Evolutionary conservation across 2,113 vertebrate species (phyloP).

Genomic region (Sander lucioperca): DNA sequence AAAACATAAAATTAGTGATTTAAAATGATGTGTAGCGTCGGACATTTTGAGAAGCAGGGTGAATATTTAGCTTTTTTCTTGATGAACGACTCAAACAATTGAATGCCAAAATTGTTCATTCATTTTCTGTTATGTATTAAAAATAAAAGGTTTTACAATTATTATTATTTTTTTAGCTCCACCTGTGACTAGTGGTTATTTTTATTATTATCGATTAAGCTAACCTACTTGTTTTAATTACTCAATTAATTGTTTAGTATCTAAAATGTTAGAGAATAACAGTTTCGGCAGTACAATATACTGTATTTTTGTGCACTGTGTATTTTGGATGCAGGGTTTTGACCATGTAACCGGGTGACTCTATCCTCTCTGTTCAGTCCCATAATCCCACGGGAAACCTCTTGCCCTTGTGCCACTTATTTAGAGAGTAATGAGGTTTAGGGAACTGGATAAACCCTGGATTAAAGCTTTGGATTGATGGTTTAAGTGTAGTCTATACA

Average conservation of each 20-base stretch:
- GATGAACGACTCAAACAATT: neutral
- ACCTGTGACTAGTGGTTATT: neutral
- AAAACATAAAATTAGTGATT: neutral
- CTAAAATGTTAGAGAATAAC: neutral
- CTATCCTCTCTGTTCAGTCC: constrained; percentile 39
- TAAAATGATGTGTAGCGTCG: neutral
- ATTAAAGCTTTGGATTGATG: constrained; percentile 65
- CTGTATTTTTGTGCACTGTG: neutral
- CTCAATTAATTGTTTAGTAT: neutral
- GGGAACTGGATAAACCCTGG: constrained; percentile 68
- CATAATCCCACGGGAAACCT: constrained; percentile 69
- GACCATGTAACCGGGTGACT: constrained; percentile 27
- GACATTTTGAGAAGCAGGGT: neutral
- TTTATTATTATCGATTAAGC: neutral
- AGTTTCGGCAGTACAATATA: neutral
- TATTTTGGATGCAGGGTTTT: constrained; percentile 10
- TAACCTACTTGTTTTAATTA: neutral
- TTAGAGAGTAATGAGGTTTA: constrained; percentile 77
- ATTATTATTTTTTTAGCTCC: neutral
- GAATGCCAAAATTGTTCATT: neutral
- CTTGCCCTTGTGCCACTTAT: constrained; percentile 71
- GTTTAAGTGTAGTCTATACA: constrained; percentile 67
- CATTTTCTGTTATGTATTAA: neutral
- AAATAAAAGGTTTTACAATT: too few species aligned
- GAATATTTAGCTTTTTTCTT: neutral